phyloP scores from a whole-genome alignment of 2,113 vertebrate species.

The Paedocypris sp. region DNA sequence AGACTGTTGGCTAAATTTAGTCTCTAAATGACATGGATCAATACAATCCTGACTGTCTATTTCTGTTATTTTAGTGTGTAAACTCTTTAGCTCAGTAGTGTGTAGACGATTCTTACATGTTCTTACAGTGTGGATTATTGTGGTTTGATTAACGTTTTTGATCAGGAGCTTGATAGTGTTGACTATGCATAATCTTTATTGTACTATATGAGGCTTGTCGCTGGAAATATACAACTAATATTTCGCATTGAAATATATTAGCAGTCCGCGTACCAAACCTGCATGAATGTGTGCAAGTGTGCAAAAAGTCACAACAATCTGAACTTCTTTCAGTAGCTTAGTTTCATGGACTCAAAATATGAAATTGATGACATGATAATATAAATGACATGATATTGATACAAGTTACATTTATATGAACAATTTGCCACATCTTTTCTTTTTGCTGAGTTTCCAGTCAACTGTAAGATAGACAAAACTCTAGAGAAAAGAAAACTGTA shows the following conservation, averaged over 20 bases:
- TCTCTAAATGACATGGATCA: too few species aligned
- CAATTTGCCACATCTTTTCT: too few species aligned
- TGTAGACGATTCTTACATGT: conserved; percentile 37
- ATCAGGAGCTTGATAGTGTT: conserved; percentile 44
- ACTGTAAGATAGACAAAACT: too few species aligned
- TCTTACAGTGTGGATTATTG: conserved; percentile 40
- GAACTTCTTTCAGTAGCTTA: background rate
- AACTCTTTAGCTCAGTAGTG: conserved; percentile 41
- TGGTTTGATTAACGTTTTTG: conserved; percentile 44
- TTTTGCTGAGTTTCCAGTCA: too few species aligned
- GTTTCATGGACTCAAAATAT: background rate
- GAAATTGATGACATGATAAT: too few species aligned
- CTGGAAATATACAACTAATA: conserved; percentile 22
- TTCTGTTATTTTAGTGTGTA: too few species aligned
- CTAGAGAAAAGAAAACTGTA: too few species aligned
- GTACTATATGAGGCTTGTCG: conserved; percentile 34
- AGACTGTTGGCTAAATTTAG: too few species aligned
- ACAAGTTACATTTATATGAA: too few species aligned
- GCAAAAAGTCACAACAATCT: background rate
- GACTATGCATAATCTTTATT: conserved; percentile 59
- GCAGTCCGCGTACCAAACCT: conserved; percentile 6
- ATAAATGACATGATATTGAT: too few species aligned
- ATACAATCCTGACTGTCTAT: too few species aligned
- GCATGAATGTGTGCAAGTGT: conserved; percentile 26
- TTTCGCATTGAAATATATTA: conserved; percentile 10